These are phyloP conservation scores for Acromyrmex heyeri DNA, from an alignment of 1,140 invertebrate species.

Conservation along the genomic window DNA sequence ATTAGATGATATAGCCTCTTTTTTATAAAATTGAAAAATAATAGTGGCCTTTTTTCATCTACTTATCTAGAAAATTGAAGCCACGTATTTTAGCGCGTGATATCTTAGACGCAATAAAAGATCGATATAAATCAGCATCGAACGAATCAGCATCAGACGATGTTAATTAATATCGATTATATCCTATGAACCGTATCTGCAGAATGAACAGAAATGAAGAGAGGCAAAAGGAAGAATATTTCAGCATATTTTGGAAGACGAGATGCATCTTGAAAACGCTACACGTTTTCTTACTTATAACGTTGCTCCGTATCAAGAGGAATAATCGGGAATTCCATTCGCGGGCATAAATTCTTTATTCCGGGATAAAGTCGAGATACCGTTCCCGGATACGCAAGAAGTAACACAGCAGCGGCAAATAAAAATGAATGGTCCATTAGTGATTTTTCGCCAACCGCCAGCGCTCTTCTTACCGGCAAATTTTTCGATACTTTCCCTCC, in stretches of 20 bases:
- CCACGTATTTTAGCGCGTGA: background rate
- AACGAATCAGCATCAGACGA: background rate
- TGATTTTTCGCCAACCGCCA: constrained; percentile 54
- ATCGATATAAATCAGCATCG: background rate
- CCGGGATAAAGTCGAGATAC: constrained; percentile 43
- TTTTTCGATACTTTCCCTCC: constrained; percentile 69
- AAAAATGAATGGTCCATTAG: constrained; percentile 78
- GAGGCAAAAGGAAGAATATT: background rate
- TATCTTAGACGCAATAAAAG: background rate
- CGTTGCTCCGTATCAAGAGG: constrained; percentile 14
- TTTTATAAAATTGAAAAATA: background rate
- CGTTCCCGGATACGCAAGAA: constrained; percentile 41
- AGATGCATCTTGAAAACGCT: background rate
- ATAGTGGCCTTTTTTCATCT: background rate
- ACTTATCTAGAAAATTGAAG: background rate
- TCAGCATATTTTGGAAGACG: background rate
- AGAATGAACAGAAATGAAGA: background rate
- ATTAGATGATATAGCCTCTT: constrained; percentile 48
- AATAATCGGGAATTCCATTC: constrained; percentile 55
- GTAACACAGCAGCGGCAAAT: constrained; percentile 58
- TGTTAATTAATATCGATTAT: constrained; percentile 13
- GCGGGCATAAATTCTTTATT: constrained; percentile 61
- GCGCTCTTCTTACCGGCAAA: constrained; percentile 66
- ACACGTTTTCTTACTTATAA: constrained; percentile 54
- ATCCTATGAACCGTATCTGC: background rate